Evolutionary conservation across 2,888 invertebrate species (phyloP), one percentile per base, ranked within the genome.

Genomic region (Amiota minor): DNA sequence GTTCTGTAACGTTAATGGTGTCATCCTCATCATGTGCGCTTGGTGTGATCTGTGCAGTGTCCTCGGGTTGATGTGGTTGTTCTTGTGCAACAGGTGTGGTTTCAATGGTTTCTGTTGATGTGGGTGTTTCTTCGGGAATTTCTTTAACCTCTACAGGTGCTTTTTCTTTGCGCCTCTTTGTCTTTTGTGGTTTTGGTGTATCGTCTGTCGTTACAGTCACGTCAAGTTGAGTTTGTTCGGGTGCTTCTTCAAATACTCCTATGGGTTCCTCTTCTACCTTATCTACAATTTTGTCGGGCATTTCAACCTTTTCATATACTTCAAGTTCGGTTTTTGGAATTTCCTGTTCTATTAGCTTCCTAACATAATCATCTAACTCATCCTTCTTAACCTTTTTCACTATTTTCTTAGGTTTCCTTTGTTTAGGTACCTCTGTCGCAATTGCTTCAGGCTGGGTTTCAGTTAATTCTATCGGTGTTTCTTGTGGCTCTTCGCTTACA

Each of bases 231-330:
- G 68, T 49, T 18, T 79, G 73, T 69, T 67, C 76, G 20, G 74
- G 68, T 35, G 50, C n/a, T 23, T 12, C 23, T 11, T 80, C 80
- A 72, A 80, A 23, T 67, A 35, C 73, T 72, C 82, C 79, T 53
- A 55, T 72, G 35, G 74, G 11, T 10, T 8, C 47, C 62, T 81
- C 78, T 76, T 88, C 85, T 46, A 64, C 53, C 46, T 88, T 75
- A 18, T 81, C 79, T 53, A 84, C 2, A 35, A 35, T 80, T 81
- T 88, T 81, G 76, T 88, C 84, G 59, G 86, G 84, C 73, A 86
- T 83, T 67, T 89, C 88, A 45, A 83, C 69, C 79, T 90, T 89
- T 80, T 90, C 90, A 71, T 90, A 88, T 79, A 89, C 88, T 78
- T 91, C 90, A 3, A 89, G 82, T 77, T 89, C 89, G 1, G 88